phyloP scores from a whole-genome alignment of 2,888 invertebrate genomes.

The Arctia plantaginis region DNA sequence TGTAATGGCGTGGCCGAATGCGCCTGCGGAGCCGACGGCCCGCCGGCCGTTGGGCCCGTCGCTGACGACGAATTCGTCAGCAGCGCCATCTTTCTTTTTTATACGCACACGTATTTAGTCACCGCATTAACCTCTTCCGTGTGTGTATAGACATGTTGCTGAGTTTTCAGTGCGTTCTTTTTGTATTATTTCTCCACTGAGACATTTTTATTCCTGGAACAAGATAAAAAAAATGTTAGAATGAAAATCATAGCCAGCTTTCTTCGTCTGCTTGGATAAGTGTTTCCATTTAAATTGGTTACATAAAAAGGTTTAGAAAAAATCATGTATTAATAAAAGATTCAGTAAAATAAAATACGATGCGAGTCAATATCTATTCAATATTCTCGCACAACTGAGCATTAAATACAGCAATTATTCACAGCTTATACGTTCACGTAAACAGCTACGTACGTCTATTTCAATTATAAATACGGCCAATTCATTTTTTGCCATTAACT shows the following conservation, averaged over 20 bases:
- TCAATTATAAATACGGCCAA: conserved; percentile 64
- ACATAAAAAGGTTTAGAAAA: not conserved
- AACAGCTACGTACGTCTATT: conserved; percentile 65
- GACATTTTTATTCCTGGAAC: conserved; percentile 47
- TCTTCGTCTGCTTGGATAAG: not conserved
- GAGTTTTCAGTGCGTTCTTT: conserved; percentile 45
- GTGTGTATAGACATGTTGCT: conserved; percentile 67
- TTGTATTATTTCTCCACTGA: conserved; percentile 24
- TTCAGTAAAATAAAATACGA: conserved; percentile 39
- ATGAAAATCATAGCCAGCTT: not conserved
- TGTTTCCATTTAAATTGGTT: not conserved
- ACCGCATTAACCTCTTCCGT: conserved; percentile 74
- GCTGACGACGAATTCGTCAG: conserved; percentile 78
- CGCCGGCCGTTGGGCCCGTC: conserved; percentile 73
- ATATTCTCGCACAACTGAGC: conserved; percentile 48
- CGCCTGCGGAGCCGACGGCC: conserved; percentile 76
- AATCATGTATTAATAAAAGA: conserved; percentile 27
- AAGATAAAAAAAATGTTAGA: conserved; percentile 16
- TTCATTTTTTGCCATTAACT: conserved; percentile 68
- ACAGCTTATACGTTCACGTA: conserved; percentile 69
- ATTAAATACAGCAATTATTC: conserved; percentile 62
- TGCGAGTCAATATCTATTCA: conserved; percentile 47
- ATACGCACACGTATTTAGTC: conserved; percentile 65
- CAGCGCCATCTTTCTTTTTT: conserved; percentile 74
- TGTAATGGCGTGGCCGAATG: conserved; percentile 85